Evolutionary conservation across 2,797 vertebrate genomes (phyloP), one percentile per base, ranked within the genome.

Genomic region (Lindbergichthys nudifrons): DNA sequence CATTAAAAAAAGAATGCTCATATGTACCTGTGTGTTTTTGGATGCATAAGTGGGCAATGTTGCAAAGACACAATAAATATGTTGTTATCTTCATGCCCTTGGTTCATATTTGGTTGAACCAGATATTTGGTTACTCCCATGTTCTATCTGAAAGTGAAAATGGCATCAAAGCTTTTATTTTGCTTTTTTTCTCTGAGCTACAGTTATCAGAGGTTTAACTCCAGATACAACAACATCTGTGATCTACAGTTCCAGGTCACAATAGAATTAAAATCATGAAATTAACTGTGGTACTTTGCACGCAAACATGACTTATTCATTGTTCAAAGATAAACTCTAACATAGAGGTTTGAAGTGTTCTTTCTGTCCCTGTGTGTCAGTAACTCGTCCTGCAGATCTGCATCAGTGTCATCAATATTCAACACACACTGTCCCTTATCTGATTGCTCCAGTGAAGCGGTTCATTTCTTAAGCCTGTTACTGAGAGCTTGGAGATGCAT

Each of bases 391-490:
- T 58, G 13, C 48, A 67, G 60, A 56, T 43, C 61, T 15, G 46
- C 70, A 42, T 59, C 47, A 52, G 41, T 0, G 43, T 69, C 86
- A 89, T 91, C 70, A 83, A 60, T 79, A 88, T 85, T 87, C 84
- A 81, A 53, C 45, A 50, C 62, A 8, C 10, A 14, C 18, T 8
- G 43, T 64, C 62, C 64, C 60, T 79, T 79, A 87, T 88, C 83
- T 87, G 81, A 88, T 84, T 75, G 66, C 86, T 85, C 73, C 53
- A 23, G 76, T 57, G 81, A 72, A 76, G 74, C 73, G 36, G 66
- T 65, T 87, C 70, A 72, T 87, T 88, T 80, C 79, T 81, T 83
- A 81, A 86, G 76, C 80, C 81, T 75, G 75, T 82, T 86, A 70
- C 59, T 11, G 71, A 71, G 65, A 64, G 66, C 80, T 76, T 73